Conservation (phyloP, 2,113 vertebrate genomes). For the Taurulus bubalis region DNA sequence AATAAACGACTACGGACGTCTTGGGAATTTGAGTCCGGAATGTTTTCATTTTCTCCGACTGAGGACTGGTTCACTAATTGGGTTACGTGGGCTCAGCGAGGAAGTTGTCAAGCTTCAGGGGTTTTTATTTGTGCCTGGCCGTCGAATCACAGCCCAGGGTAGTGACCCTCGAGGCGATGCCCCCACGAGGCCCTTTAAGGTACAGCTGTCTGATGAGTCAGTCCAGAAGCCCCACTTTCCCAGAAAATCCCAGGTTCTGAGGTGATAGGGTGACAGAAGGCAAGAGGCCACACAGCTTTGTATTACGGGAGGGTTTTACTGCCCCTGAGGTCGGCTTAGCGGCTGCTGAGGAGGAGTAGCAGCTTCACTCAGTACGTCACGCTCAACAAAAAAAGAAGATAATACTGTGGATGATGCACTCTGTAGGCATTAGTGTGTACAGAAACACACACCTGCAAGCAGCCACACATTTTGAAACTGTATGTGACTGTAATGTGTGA, state of each 20-base stretch:
- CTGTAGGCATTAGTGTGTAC: not conserved
- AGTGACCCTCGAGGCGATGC: constrained; percentile 69
- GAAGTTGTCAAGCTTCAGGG: constrained; percentile 82
- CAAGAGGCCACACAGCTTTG: constrained; percentile 67
- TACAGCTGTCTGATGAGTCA: constrained; percentile 79
- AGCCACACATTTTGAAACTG: constrained; percentile 12
- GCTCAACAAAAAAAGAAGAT: constrained; percentile 26
- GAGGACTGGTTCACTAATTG: constrained; percentile 76
- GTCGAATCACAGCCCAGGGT: constrained; percentile 63
- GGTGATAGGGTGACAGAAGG: constrained; percentile 72
- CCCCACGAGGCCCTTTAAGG: constrained; percentile 79
- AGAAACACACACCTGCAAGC: not conserved
- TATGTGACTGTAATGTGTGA: not conserved
- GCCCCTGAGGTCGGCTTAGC: constrained; percentile 53
- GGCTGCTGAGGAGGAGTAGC: constrained; percentile 45
- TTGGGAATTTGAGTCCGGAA: constrained; percentile 72
- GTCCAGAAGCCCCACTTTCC: constrained; percentile 70
- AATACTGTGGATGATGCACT: constrained; percentile 13
- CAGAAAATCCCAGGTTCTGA: constrained; percentile 65
- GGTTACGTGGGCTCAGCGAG: constrained; percentile 75
- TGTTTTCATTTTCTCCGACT: constrained; percentile 77
- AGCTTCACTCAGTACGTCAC: constrained; percentile 21
- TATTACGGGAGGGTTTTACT: constrained; percentile 61
- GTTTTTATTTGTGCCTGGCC: constrained; percentile 77
- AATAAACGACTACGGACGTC: constrained; percentile 69